Percentiles rank a stretch among this genome's conserved stretches.
Conservation (phyloP, 2,888 invertebrate species). For the Opisthograptis luteolata region DNA sequence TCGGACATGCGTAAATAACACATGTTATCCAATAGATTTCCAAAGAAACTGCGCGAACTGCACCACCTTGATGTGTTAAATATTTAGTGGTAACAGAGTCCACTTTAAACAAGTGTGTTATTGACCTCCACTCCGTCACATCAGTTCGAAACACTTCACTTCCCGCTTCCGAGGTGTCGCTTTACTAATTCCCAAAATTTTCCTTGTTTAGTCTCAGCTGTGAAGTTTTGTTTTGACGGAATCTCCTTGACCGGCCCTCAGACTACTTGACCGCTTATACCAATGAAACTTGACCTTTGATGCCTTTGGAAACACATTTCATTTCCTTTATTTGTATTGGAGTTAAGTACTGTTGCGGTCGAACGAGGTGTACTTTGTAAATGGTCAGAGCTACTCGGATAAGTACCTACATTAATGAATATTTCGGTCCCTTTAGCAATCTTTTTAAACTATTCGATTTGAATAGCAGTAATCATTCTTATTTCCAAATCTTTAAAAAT, state of each 20-base stretch:
- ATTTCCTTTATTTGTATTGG: conserved; percentile 67
- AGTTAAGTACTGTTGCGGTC: conserved; percentile 36
- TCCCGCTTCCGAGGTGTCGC: conserved; percentile 40
- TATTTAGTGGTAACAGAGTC: conserved; percentile 31
- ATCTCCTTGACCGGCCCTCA: conserved; percentile 62
- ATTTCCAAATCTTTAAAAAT: conserved; percentile 8
- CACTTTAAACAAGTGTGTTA: conserved; percentile 20
- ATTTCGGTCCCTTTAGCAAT: conserved; percentile 37
- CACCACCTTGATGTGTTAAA: conserved; percentile 29
- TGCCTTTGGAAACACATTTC: conserved; percentile 43
- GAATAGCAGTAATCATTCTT: conserved; percentile 20
- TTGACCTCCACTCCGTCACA: conserved; percentile 34
- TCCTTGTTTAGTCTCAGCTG: conserved; percentile 34
- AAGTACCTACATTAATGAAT: conserved; percentile 28
- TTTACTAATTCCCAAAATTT: conserved; percentile 26
- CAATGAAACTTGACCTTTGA: conserved; percentile 62
- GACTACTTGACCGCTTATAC: conserved; percentile 55
- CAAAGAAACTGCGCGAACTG: conserved; percentile 9
- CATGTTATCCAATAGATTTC: conserved; percentile 4
- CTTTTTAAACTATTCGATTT: conserved; percentile 19
- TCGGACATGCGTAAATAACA: conserved; percentile 8
- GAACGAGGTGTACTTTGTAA: conserved; percentile 34
- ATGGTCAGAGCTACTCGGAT: conserved; percentile 32
- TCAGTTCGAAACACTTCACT: conserved; percentile 47
- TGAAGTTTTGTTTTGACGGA: conserved; percentile 51